Conservation (phyloP, 2,797 vertebrate genomes). For the Cyclopterus lumpus region DNA sequence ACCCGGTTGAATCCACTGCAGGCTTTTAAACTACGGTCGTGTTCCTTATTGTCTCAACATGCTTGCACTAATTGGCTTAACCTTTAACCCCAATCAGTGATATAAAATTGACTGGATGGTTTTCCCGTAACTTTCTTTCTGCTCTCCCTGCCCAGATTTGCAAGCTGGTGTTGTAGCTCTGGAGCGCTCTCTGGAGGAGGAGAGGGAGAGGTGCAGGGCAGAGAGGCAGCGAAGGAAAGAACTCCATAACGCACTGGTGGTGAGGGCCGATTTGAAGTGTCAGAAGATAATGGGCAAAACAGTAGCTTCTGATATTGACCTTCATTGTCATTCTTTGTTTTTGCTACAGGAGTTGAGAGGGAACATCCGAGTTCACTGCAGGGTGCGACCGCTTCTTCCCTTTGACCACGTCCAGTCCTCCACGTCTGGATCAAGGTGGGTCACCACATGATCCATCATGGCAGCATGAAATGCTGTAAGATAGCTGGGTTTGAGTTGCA, state of each 20-base stretch:
- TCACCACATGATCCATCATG: neutral
- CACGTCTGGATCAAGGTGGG: conserved; percentile 69
- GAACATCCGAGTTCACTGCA: conserved; percentile 89
- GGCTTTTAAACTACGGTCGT: neutral
- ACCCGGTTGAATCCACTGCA: neutral
- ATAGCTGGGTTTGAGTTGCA: neutral
- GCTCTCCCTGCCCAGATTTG: conserved; percentile 68
- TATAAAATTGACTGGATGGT: neutral
- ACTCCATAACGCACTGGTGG: conserved; percentile 85
- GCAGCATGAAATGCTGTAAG: neutral
- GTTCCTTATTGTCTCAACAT: neutral
- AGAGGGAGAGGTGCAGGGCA: conserved; percentile 73
- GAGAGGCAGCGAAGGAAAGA: conserved; percentile 83
- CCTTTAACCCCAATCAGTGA: neutral
- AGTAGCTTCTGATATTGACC: neutral
- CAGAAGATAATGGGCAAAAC: neutral
- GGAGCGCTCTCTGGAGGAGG: conserved; percentile 80
- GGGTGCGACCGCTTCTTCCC: conserved; percentile 83
- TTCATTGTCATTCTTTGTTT: conserved; percentile 4
- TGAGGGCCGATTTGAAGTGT: conserved; percentile 61
- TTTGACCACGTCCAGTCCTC: conserved; percentile 72
- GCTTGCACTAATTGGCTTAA: neutral
- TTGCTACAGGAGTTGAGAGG: conserved; percentile 86
- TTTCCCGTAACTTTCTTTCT: neutral
- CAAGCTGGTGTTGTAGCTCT: conserved; percentile 73